Evolutionary conservation across 2,888 invertebrate genomes (phyloP), one percentile per base, ranked within the genome.

Genomic region (Neria commutata): DNA sequence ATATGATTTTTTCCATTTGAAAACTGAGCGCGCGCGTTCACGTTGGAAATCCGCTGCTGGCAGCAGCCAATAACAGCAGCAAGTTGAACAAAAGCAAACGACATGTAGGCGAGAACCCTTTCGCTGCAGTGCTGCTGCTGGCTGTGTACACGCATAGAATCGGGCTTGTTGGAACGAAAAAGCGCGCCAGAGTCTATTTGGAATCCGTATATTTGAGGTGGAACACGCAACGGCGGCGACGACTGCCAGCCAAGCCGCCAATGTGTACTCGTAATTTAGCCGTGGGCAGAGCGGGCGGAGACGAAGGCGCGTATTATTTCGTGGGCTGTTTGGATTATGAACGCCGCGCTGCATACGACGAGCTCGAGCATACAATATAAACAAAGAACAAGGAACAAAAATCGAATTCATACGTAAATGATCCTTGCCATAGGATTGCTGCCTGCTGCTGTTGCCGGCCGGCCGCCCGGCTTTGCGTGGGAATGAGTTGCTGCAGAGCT

Each of bases 301-400:
- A n/a, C n/a, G n/a, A n/a, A n/a, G n/a, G n/a, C n/a, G 14, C 21
- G 24, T 24, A 53, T 42, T 53, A 53, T 53, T 34, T 33, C 54
- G 46, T 46, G 29, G 54, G 48, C 34, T 46, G 54, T 46, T 29
- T 48, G 37, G 54, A 54, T 33, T 55, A 55, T 55, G 55, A n/a
- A 45, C 37, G 37, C 26, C 6, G n/a, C n/a, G n/a, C n/a, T n/a
- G n/a, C n/a, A n/a, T n/a, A n/a, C n/a, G n/a, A n/a, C n/a, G n/a
- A n/a, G n/a, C n/a, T n/a, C n/a, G n/a, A n/a, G n/a, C n/a, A n/a
- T n/a, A n/a, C n/a, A n/a, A n/a, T n/a, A n/a, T n/a, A n/a, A n/a
- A n/a, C n/a, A n/a, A n/a, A n/a, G n/a, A n/a, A n/a, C n/a, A n/a
- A n/a, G n/a, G n/a, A 42, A 5, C 37, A 14, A 21, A 37, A 42